Percentiles rank a stretch among this genome's conserved stretches.
phyloP scores from a whole-genome alignment of 2,113 vertebrate genomes.

The Bos javanicus region DNA sequence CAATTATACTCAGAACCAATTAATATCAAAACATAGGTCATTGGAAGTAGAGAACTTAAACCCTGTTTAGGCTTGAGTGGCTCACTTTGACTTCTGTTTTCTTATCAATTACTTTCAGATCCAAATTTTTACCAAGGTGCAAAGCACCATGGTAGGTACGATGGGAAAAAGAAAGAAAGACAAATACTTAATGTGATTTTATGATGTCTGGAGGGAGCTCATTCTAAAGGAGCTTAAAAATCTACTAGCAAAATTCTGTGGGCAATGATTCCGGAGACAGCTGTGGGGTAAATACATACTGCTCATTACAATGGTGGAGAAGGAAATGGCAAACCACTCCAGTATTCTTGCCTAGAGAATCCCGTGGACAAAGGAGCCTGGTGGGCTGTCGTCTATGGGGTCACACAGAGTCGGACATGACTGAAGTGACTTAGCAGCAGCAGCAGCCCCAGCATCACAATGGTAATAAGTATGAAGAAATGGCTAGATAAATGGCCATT shows the following conservation, averaged over 20 bases:
- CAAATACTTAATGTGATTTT: not conserved
- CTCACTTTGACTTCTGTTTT: not conserved
- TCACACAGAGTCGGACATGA: not conserved
- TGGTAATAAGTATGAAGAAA: not conserved
- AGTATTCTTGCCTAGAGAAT: not conserved
- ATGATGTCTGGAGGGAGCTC: not conserved
- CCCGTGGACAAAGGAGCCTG: not conserved
- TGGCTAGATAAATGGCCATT: not conserved
- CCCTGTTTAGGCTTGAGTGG: not conserved
- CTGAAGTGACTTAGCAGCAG: not conserved
- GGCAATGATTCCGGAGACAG: not conserved
- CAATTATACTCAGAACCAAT: not conserved
- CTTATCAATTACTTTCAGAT: not conserved
- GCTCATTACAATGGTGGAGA: not conserved
- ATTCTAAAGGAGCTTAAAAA: not conserved
- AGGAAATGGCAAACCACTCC: not conserved
- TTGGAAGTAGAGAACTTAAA: not conserved
- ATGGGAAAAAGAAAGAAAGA: not conserved
- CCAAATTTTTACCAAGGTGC: not conserved
- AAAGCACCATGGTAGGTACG: not conserved
- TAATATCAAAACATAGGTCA: not conserved
- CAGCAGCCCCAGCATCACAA: not conserved
- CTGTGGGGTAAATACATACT: not conserved
- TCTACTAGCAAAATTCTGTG: not conserved
- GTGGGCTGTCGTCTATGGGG: not conserved